Conservation (phyloP, 2,888 invertebrate species). For the Orchestes rusci region DNA sequence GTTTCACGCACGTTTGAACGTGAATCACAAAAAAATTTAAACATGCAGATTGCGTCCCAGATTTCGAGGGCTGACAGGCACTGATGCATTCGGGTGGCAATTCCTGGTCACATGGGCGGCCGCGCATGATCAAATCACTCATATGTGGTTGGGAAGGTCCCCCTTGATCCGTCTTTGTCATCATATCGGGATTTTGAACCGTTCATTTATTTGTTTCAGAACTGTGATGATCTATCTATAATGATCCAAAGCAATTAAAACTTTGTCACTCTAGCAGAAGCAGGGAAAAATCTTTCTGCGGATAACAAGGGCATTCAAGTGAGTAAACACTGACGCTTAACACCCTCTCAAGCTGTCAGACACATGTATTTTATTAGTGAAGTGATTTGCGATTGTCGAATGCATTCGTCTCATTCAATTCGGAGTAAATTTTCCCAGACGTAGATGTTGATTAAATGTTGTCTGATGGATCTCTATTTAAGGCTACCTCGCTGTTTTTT, state of each 20-base stretch:
- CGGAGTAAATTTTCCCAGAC: too few species aligned
- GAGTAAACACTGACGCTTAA: conserved; percentile 14
- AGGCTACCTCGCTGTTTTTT: too few species aligned
- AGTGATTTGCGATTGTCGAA: conserved; percentile 18
- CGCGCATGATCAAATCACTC: conserved; percentile 7
- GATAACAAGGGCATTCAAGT: conserved; percentile 14
- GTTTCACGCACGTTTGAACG: conserved; percentile 20
- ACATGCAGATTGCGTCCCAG: conserved; percentile 18
- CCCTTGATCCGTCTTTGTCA: conserved; percentile 5
- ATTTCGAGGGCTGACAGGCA: conserved; percentile 12
- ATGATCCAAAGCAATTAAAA: conserved; percentile 21
- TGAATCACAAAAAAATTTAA: conserved; percentile 15
- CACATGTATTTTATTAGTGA: conserved; percentile 20
- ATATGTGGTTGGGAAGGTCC: conserved; percentile 9
- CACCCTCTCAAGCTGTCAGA: conserved; percentile 16
- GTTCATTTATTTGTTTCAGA: too few species aligned
- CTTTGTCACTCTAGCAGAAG: conserved; percentile 9
- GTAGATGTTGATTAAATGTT: too few species aligned
- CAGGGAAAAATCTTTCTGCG: conserved; percentile 11
- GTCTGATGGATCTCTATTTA: too few species aligned
- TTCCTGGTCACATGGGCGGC: conserved; percentile 13
- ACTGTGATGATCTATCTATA: too few species aligned
- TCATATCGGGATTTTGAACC: too few species aligned
- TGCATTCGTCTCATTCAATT: conserved; percentile 17
- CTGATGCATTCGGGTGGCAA: conserved; percentile 11